Evolutionary conservation across 1,140 invertebrate species (phyloP).

Genomic region (Lysiphlebus fabarum): DNA sequence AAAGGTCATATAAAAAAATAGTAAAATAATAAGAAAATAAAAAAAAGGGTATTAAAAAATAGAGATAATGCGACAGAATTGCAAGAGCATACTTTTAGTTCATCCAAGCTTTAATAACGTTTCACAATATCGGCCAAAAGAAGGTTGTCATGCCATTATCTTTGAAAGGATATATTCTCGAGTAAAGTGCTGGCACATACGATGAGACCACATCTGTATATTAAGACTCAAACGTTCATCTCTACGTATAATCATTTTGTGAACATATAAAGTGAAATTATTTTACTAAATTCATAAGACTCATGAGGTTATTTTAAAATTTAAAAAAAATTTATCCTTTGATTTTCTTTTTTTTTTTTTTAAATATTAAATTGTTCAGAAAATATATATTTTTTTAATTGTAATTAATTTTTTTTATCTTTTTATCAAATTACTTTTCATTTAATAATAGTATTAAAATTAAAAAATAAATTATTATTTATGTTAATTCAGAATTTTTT

Average conservation of each 20-base stretch:
- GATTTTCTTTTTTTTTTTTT: no score
- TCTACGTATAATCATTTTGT: slow-evolving; percentile 14
- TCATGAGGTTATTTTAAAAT: no score
- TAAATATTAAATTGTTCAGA: no score
- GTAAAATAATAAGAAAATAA: neutral
- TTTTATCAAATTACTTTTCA: no score
- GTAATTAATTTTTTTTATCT: no score
- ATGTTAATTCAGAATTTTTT: no score
- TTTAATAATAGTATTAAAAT: no score
- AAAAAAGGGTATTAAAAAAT: slow-evolving; percentile 6
- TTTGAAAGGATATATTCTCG: slow-evolving; percentile 21
- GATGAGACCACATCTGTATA: slow-evolving; percentile 7
- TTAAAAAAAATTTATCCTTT: no score
- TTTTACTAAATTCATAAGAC: no score
- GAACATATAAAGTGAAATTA: slow-evolving; percentile 19
- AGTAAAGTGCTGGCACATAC: slow-evolving; percentile 19
- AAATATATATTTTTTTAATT: no score
- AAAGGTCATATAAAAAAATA: no score
- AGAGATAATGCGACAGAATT: slow-evolving; percentile 11
- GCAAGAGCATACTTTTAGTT: neutral
- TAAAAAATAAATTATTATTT: no score
- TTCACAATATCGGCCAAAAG: slow-evolving; percentile 5
- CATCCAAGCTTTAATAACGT: slow-evolving; percentile 19
- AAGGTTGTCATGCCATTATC: slow-evolving; percentile 20
- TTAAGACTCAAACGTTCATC: slow-evolving; percentile 11